Evolutionary conservation across 1,140 invertebrate genomes (phyloP).

Genomic region (Neotoxoptera formosana): DNA sequence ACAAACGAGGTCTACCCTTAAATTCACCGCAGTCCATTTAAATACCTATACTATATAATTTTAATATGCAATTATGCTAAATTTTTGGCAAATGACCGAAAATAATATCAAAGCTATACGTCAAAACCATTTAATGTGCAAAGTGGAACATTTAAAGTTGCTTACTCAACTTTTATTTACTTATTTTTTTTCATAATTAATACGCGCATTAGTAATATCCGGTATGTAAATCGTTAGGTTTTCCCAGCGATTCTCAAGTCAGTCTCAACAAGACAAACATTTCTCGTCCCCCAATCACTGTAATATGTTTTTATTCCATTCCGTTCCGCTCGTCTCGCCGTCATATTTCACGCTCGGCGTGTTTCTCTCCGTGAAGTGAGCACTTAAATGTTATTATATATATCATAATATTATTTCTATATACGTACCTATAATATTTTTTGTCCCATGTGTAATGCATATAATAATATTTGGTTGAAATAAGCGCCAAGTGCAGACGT

Average conservation of each 20-base stretch:
- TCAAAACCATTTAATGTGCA: not conserved
- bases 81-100: not conserved
- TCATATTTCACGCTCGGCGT: conserved; percentile 8
- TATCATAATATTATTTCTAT: not conserved
- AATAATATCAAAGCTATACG: not conserved
- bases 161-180: not conserved
- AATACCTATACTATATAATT: not conserved
- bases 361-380: not conserved
- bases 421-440: not conserved
- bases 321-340: not conserved
- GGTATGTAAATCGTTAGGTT: not conserved
- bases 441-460: not conserved
- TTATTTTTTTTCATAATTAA: not conserved
- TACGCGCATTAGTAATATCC: not conserved
- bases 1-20: not conserved
- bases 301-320: not conserved
- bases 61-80: not conserved
- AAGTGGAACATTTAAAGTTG: not conserved
- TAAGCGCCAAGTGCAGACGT: not conserved
- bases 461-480: not conserved
- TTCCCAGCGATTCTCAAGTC: not conserved
- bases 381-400: not conserved
- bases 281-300: not conserved
- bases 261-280: not conserved
- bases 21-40: not conserved